These are phyloP conservation scores for Spodoptera littoralis DNA, from an alignment of 2,888 invertebrate species.

Conservation along the genomic window DNA sequence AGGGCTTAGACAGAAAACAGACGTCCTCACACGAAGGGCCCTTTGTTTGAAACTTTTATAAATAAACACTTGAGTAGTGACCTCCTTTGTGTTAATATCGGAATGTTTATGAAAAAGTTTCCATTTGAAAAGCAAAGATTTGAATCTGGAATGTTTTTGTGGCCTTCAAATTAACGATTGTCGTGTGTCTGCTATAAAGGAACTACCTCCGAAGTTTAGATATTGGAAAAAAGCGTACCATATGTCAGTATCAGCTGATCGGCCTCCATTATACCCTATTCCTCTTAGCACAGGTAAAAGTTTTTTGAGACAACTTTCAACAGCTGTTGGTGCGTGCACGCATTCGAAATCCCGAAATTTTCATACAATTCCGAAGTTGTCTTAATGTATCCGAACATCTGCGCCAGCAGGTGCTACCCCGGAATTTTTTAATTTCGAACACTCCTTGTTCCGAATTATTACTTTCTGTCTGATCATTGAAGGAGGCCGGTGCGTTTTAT, in stretches of 20 bases:
- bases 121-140: constrained; percentile 19
- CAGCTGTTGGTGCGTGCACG: constrained; percentile 80
- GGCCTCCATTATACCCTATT: constrained; percentile 52
- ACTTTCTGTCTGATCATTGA: constrained; percentile 23
- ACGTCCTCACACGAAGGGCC: constrained; percentile 72
- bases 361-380: constrained; percentile 66
- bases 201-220: constrained; percentile 29
- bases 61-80: constrained; percentile 75
- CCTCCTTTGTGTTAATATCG: constrained; percentile 68
- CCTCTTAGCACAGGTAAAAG: constrained; percentile 71
- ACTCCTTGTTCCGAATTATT: constrained; percentile 33
- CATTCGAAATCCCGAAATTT: constrained; percentile 76
- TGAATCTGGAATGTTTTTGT: constrained; percentile 5
- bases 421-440: constrained; percentile 74
- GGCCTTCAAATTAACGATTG: constrained; percentile 25
- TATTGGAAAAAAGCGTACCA: constrained; percentile 51
- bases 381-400: constrained; percentile 78
- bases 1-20: constrained; percentile 81
- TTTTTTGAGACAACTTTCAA: constrained; percentile 68
- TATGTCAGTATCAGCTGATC: constrained; percentile 78
- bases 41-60: constrained; percentile 80
- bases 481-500: constrained; percentile 18
- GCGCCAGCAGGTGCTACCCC: constrained; percentile 78
- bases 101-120: constrained; percentile 39
- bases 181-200: constrained; percentile 48